Base-by-base conservation (phyloP, 1,140 invertebrate species). In the Scaptomyza hsui region DNA sequence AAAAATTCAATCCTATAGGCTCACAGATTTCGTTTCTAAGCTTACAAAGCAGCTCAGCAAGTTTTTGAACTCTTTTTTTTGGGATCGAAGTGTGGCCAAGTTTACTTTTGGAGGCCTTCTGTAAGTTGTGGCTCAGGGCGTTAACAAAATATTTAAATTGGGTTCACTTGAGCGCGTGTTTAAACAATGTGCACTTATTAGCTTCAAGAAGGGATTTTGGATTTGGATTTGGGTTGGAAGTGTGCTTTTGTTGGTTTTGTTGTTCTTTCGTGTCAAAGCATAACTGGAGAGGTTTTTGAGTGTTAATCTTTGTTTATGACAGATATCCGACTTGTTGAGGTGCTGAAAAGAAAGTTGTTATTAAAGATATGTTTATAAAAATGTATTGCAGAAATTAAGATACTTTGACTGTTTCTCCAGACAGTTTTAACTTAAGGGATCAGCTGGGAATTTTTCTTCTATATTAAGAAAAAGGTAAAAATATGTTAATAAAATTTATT, bases 91-190 rank as follows among this genome's bases (percentile, higher is more conserved):
- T 68, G 80, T 85, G 80, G 70, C 61, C 77, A 75, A 73, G 42
- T 51, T 51, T 49, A 32, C 15, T 49, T 47, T 35, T 26, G 35
- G 12, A 47, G 18, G 9, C 21, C 32, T 37, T n/a, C 32, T 9
- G 26, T 2, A 21, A 65, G 4, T 39, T 57, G 21, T 45, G 24
- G 29, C 37, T 12, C 18, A 18, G n/a, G n/a, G 13, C 19, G 13
- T 52, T 41, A 57, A 42, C 52, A 44, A 59, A 69, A 64, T 86
- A 85, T 85, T 85, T 85, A 75, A 83, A 83, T 85, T 65, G 52
- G 7, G 26, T 49, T 62, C 57, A 39, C 71, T 88, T 69, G 64
- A 74, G 82, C 82, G 76, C 82, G 82, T 88, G 82, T 78, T 88
- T 75, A 88, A 88, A 88, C 82, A 88, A 88, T 77, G 78, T 45